Base-by-base conservation (phyloP, 2,113 vertebrate species). In the Setophaga coronata region DNA sequence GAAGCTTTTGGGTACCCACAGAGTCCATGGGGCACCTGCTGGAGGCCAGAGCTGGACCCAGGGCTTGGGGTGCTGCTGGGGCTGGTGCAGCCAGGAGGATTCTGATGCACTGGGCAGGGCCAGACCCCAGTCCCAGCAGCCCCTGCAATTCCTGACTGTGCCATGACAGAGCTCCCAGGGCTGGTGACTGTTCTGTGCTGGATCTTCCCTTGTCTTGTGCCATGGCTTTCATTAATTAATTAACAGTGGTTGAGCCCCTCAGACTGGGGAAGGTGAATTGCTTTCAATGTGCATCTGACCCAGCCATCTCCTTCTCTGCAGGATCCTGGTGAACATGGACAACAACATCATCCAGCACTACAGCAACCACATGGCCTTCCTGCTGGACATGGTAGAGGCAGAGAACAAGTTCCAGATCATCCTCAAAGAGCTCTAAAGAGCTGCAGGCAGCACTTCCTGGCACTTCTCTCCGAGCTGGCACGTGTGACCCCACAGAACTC, bases 261-360 rank as follows among this genome's bases (percentile, higher is more conserved):
- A 70, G 31, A 11, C 34, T 33, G 48, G 48, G 26, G 15, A 62
- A 51, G 43, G 36, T 33, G 77, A 57, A 11, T 6, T 34, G 20
- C 25, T 54, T 18, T 31, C 45, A 7, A 1, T 17, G 58, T 64
- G 38, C 36, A 1, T 23, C 88, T 95, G 43, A 96, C 4, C 58
- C 42, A 24, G 42, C 14, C 7, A 0, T 53, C 56, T 50, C 29
- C 9, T 38, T 74, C 57, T 90, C 93, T 53, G 8, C 56, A 99
- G 99, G 86, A 99, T 99, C 91, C 98, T 99, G 45, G 98, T 99
- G 89, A 99, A 99, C 97, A 99, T 99, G 99, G 99, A 99, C 71
- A 98, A 99, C 97, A 99, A 99, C 98, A 99, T 99, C 93, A 98
- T 99, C 14, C 98, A 99, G 97, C 99, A 99, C 95, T 99, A 99